Conservation (phyloP, 1,140 invertebrate genomes). For the Notospermus geniculatus region DNA sequence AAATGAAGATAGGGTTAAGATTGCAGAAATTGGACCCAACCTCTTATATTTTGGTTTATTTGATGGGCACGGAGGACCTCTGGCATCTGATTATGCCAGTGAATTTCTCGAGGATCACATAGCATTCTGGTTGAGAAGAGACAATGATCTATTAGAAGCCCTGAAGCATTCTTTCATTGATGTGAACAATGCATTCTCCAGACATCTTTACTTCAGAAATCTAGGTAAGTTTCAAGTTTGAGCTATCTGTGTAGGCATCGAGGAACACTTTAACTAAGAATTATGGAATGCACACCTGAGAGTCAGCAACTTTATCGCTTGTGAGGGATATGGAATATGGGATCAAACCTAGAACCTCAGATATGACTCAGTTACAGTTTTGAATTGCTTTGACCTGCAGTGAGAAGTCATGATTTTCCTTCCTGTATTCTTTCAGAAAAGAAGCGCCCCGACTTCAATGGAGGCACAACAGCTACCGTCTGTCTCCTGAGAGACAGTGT, state of each 20-base stretch:
- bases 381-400: no score
- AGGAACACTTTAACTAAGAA: no score
- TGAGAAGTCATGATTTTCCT: not conserved
- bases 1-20: slow-evolving; percentile 59
- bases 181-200: slow-evolving; percentile 57
- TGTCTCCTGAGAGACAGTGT: slow-evolving; percentile 57
- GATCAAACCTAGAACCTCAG: no score
- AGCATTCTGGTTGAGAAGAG: slow-evolving; percentile 39
- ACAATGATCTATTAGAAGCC: slow-evolving; percentile 39
- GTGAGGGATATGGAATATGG: no score
- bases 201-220: slow-evolving; percentile 29
- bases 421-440: not conserved
- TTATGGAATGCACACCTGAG: no score
- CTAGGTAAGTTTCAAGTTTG: no score
- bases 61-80: slow-evolving; percentile 63
- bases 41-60: slow-evolving; percentile 61
- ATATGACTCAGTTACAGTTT: no score
- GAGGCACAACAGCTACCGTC: slow-evolving; percentile 62
- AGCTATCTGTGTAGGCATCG: no score
- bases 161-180: slow-evolving; percentile 56
- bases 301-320: no score
- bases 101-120: slow-evolving; percentile 55
- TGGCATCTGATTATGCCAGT: slow-evolving; percentile 58
- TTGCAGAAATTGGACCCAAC: slow-evolving; percentile 48
- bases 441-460: slow-evolving; percentile 19